A percentile compares a stretch with the other conserved stretches of the same genome.
These are phyloP conservation scores for Drosophila prosaltans DNA, from an alignment of 1,140 invertebrate genomes.

Conservation along the genomic window DNA sequence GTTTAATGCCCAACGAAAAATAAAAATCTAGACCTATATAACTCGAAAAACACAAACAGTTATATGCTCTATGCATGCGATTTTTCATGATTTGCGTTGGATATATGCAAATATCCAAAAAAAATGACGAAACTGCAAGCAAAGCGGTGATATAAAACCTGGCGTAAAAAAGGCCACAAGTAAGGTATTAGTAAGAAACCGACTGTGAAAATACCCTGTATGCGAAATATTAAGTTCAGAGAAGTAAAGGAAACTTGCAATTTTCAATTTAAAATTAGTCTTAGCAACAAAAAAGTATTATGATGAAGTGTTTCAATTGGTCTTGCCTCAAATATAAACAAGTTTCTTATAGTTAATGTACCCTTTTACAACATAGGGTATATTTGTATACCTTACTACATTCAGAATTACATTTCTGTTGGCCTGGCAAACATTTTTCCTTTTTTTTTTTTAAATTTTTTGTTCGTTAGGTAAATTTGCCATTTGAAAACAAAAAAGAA, in stretches of 20 bases:
- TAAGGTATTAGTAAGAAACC: background rate
- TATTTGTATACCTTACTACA: background rate
- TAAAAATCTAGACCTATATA: background rate
- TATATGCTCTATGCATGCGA: conserved; percentile 15
- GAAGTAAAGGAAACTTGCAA: too few relatives aligned
- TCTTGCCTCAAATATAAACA: too few relatives aligned
- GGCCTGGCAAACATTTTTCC: background rate
- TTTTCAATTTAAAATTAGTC: too few relatives aligned
- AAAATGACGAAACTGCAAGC: conserved; percentile 15
- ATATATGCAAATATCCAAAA: conserved; percentile 17
- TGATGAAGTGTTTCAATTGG: too few relatives aligned
- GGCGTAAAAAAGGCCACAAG: background rate
- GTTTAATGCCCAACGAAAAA: background rate
- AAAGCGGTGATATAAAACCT: background rate
- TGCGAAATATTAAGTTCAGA: too few relatives aligned
- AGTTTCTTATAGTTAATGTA: too few relatives aligned
- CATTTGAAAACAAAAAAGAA: background rate
- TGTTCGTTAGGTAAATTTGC: conserved; percentile 19
- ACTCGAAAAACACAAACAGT: background rate
- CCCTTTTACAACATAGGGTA: background rate
- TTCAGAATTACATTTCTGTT: background rate
- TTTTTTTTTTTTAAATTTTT: background rate
- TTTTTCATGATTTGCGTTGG: conserved; percentile 16
- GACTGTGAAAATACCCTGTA: background rate
- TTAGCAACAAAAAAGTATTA: too few relatives aligned